Evolutionary conservation across 2,797 vertebrate species (phyloP), one percentile per base, ranked within the genome.

Genomic region (Schizothorax lantsangensis): DNA sequence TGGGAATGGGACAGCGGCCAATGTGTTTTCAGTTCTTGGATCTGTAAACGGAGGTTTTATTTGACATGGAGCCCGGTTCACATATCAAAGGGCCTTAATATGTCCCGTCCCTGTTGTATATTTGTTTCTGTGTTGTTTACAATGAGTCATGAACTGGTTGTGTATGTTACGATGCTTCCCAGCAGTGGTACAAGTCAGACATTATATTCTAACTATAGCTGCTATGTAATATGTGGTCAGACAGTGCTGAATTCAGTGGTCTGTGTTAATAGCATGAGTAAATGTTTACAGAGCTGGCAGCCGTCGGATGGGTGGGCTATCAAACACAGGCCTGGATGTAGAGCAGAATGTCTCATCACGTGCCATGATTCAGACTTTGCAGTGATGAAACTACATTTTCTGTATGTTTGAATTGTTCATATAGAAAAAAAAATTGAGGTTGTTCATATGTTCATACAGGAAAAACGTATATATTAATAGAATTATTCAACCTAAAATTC

Each of bases 241-340:
- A 88, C 73, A 33, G 73, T 88, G 84, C 85, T 88, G 83, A 88
- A 86, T 87, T 89, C 86, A 80, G 73, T 83, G 72, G 74, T 86
- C 45, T 87, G 86, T 88, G 85, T 81, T 87, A 86, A 86, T 69
- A 87, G 83, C 64, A 83, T 86, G 81, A 88, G 83, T 88, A 88
- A 90, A 89, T 88, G 87, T 89, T 90, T 89, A 86, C 85, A 77
- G 71, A 88, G 86, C 69, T 64, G 45, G 74, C 80, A 87, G 71
- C 10, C 78, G 38, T 62, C 17, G 21, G 30, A 81, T 33, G 83
- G 68, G 72, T 47, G 69, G 62, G 77, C 69, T 49, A 66, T 82
- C 57, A 77, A 85, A 88, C 43, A 66, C 87, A 73, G 57, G 81
- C 52, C 66, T 33, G 33, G 57, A 79, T 64, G 30, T 79, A 62